phyloP scores from a whole-genome alignment of 2,888 invertebrate species.

The Drosophila suboccidentalis region DNA sequence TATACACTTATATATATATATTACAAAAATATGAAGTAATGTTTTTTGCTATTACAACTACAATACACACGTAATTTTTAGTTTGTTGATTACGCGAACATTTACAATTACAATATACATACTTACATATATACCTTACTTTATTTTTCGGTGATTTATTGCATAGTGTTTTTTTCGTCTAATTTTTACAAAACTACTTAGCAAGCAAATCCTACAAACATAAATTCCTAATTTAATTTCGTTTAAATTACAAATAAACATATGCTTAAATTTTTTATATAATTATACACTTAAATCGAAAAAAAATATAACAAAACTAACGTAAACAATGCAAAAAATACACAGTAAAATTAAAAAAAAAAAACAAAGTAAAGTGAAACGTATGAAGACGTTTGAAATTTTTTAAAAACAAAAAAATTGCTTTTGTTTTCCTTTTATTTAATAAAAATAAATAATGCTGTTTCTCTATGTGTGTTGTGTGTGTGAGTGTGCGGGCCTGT shows the following conservation, averaged over 20 bases:
- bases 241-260: slow-evolving; percentile 73
- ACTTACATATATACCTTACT: slow-evolving; percentile 68
- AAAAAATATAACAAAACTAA: slow-evolving; percentile 62
- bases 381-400: slow-evolving; percentile 54
- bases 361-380: slow-evolving; percentile 60
- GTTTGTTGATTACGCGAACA: slow-evolving; percentile 69
- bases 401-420: slow-evolving; percentile 47
- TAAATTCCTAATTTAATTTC: slow-evolving; percentile 79
- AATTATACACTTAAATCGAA: slow-evolving; percentile 66
- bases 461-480: slow-evolving; percentile 19
- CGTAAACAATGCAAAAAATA: slow-evolving; percentile 68
- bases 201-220: slow-evolving; percentile 71
- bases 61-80: slow-evolving; percentile 70
- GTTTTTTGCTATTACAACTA: slow-evolving; percentile 58
- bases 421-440: slow-evolving; percentile 61
- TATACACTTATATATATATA: slow-evolving; percentile 43
- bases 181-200: slow-evolving; percentile 67
- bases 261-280: slow-evolving; percentile 68
- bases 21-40: slow-evolving; percentile 47
- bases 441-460: slow-evolving; percentile 20
- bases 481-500: slow-evolving; percentile 20
- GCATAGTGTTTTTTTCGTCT: slow-evolving; percentile 72
- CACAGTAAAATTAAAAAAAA: slow-evolving; percentile 46
- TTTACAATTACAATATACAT: slow-evolving; percentile 53
- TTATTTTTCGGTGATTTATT: slow-evolving; percentile 81